These are phyloP conservation scores for Tachina fera DNA, from an alignment of 2,888 invertebrate species.

Conservation along the genomic window DNA sequence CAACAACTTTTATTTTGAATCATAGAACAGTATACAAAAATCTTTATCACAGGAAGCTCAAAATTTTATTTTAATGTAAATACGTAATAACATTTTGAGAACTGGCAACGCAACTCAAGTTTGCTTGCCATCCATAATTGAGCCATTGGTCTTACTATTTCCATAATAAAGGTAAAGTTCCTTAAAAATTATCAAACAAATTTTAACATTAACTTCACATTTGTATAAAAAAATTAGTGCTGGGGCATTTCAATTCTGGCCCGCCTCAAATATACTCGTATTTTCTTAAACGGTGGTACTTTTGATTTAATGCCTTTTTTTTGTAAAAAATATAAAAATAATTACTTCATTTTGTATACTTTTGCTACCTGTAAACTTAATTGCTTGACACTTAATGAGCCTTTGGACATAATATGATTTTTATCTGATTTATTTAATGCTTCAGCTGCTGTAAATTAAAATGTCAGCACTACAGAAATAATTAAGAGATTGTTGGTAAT, in stretches of 20 bases:
- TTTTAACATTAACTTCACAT: neutral
- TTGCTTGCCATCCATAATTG: too few relatives aligned
- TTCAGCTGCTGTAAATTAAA: conserved; percentile 56
- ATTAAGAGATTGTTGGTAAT: conserved; percentile 50
- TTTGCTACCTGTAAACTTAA: conserved; percentile 1
- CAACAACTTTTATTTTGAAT: too few relatives aligned
- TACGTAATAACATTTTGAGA: too few relatives aligned
- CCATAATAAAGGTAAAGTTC: too few relatives aligned
- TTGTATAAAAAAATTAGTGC: too few relatives aligned
- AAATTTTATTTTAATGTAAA: too few relatives aligned
- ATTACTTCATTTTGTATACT: conserved; percentile 7
- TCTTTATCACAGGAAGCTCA: too few relatives aligned
- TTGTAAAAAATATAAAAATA: neutral
- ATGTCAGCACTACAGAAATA: conserved; percentile 53
- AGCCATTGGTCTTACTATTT: too few relatives aligned
- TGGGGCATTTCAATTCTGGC: neutral
- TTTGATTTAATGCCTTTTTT: neutral
- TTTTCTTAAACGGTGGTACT: neutral
- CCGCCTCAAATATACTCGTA: neutral
- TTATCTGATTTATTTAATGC: conserved; percentile 53
- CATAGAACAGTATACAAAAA: too few relatives aligned
- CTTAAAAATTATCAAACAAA: too few relatives aligned
- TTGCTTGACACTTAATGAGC: conserved; percentile 34
- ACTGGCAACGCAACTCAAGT: too few relatives aligned
- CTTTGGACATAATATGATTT: conserved; percentile 41